Evolutionary conservation across 2,888 invertebrate genomes (phyloP), one percentile per base, ranked within the genome.

Genomic region (Amblyjoppa proteus): DNA sequence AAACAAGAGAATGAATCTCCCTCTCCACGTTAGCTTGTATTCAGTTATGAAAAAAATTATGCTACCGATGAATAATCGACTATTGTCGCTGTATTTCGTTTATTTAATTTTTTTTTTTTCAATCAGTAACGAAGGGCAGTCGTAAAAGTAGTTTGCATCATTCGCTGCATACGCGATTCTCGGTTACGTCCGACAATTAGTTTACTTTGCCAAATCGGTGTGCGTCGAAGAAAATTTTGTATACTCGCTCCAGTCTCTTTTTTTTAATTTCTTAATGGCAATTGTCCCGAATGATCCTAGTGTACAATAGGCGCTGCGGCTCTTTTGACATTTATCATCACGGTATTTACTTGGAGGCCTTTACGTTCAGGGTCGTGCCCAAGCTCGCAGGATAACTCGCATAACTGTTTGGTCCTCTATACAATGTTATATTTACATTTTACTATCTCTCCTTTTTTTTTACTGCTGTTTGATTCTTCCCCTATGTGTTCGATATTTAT

Each of bases 351-450:
- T 87, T 86, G 83, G 81, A 86, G 90, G 90, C 86, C 87, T 87
- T 86, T 88, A 88, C 88, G 86, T 89, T 86, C 91, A 92, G 92
- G 92, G 91, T 90, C 92, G 91, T 90, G 90, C 90, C 92, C 88
- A 92, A 92, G 91, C 90, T 89, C 90, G 89, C 74, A 73, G 81
- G 61, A 77, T 84, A 68, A 70, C 74, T 69, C 66, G 45, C 81
- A 41, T 69, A 9, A 69, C 73, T 58, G 51, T 81, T 81, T 53
- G 56, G 69, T 3, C 51, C 16, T 61, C 56, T 53, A 45, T 45
- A 51, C 49, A 38, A 56, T 69, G 73, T 77, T 68, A 68, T 51
- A 34, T 25, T 31, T 68, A 70, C 7, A 68, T 11, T 76, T 56
- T 73, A 74, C 11, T 53, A 51, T 16, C 38, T 41, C 38, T 53